Conservation (phyloP, 2,888 invertebrate genomes). For the Caenorhabditis sp. region DNA sequence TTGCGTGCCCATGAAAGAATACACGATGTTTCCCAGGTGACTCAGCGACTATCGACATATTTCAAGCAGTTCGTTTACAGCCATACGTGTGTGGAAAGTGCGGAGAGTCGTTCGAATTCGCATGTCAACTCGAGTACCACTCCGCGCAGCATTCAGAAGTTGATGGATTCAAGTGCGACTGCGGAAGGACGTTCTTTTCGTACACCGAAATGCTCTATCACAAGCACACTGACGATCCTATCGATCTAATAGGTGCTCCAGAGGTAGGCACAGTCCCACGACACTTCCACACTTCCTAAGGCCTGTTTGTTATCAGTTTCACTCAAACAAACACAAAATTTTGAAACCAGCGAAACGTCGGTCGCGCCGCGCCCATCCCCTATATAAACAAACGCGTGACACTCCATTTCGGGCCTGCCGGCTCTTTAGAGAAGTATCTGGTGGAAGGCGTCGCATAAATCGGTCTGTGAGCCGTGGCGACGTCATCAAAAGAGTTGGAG, state of each 20-base stretch:
- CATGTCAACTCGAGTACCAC: slow-evolving; percentile 78
- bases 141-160: slow-evolving; percentile 73
- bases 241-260: slow-evolving; percentile 52
- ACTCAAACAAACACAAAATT: no score
- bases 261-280: no score
- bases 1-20: slow-evolving; percentile 78
- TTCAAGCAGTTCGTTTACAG: slow-evolving; percentile 57
- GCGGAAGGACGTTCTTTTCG: slow-evolving; percentile 77
- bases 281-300: no score
- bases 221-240: slow-evolving; percentile 74
- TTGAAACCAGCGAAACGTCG: no score
- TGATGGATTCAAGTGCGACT: slow-evolving; percentile 78
- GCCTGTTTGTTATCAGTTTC: no score
- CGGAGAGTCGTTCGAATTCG: slow-evolving; percentile 76
- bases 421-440: no score
- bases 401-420: no score
- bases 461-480: no score
- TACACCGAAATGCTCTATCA: slow-evolving; percentile 79
- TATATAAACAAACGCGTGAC: no score
- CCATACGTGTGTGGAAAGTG: slow-evolving; percentile 77
- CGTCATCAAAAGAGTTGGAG: no score
- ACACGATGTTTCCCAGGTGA: slow-evolving; percentile 75
- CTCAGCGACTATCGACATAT: not conserved
- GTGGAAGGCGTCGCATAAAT: no score
- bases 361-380: no score